Evolutionary conservation across 23 tunicate species (phyloP), one percentile per base, ranked within the genome.

Genomic region (Ascidia mentula): DNA sequence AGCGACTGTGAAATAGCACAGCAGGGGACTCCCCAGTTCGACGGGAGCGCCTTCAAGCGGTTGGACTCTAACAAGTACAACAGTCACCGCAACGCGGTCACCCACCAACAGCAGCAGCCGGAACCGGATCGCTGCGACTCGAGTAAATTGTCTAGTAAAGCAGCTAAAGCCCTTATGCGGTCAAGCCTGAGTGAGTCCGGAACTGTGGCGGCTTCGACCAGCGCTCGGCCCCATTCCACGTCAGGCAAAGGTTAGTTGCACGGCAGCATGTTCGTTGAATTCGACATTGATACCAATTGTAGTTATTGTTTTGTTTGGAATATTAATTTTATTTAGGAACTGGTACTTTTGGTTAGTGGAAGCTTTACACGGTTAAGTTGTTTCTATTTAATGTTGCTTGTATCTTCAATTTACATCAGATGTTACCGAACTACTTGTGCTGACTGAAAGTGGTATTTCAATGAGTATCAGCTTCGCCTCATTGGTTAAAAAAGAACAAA

Each of bases 211-310:
- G 31, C 69, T 4, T 77, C 81, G 34, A 46, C 81, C 9, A 77
- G 60, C 81, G 60, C 69, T 9, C 69, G 81, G 24, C 53, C 53
- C 17, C 20, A 32, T 30, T 40, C 81, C 20, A 33, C 45, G 5
- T 34, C 81, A 15, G 45, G 81, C 34, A 77, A 77, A 77, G 81
- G 81, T 77, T 2, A 77, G 81, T 20, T 71, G 75, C 75, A 71
- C 32, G 65, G n/a, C 22, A 9, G 65, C 65, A 53, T 53, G 65
- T 20, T 9, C 24, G 13, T 53, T 53, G 22, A 53, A 42, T 42
- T 12, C 15, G n/a, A n/a, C n/a, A n/a, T n/a, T n/a, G n/a, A n/a
- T n/a, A n/a, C n/a, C n/a, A n/a, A n/a, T n/a, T n/a, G n/a, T 3
- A 53, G 24, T 20, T 5, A 53, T 26, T 53, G 7, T 6, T 53